Evolutionary conservation across 1,140 invertebrate genomes (phyloP), one percentile per base, ranked within the genome.

Genomic region (Cotesia typhae): DNA sequence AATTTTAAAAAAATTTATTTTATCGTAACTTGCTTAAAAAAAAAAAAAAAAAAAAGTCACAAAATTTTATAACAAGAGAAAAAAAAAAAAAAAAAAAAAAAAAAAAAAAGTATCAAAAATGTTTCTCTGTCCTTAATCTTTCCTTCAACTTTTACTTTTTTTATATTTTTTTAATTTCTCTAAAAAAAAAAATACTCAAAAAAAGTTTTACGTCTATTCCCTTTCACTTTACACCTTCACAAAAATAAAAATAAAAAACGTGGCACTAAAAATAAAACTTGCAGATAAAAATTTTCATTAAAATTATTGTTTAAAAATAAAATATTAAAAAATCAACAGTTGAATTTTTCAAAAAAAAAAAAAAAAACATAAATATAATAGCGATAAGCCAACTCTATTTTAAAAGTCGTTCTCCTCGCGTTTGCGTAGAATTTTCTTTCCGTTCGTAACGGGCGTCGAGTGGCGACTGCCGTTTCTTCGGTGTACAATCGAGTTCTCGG

Each of bases 391-490:
- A 47, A 10, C 41, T 47, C 41, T 47, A 10, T 9, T 47, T 47
- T 47, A 6, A 47, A 47, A 47, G 41, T 47, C 41, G 41, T 47
- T 47, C 41, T 47, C 41, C 4, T 72, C 61, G 76, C 47, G 70
- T 70, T 71, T 76, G 73, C 74, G 73, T 72, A 63, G 57, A 78
- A 75, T 75, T 80, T 75, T 60, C 80, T 79, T 77, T 79, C 81
- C 79, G 81, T 81, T 47, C 78, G 77, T 75, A 81, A 75, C 84
- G 82, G 82, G 81, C 81, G 83, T 85, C 84, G 83, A 84, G 83
- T 84, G 78, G 83, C 82, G 82, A 85, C 84, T 85, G 84, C 79
- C 81, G 82, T 82, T 83, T 82, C 81, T 82, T 82, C 79, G 77
- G 75, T 73, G 80, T 76, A 47, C 41, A 47, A 47, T 47, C 41